phyloP scores from a whole-genome alignment of 35 echinoderm and acorn worm genomes.

The Hemicentrotus pulcherrimus region DNA sequence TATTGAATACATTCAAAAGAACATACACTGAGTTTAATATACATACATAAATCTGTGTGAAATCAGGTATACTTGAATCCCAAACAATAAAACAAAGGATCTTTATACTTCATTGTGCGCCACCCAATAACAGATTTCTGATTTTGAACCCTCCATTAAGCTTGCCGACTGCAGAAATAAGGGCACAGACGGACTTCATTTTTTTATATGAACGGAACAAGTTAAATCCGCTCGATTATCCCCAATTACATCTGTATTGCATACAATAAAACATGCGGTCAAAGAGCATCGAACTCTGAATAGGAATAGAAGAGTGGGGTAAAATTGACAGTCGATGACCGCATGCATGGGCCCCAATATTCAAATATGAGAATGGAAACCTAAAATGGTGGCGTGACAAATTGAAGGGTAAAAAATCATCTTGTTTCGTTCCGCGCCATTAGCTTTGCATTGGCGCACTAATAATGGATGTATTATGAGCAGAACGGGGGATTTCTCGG shows the following conservation, averaged over 20 bases:
- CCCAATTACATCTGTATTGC: slow-evolving; percentile 5
- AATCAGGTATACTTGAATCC: background rate
- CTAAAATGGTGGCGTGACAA: background rate
- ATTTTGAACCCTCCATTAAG: background rate
- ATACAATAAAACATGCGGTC: background rate
- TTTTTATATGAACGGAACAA: background rate
- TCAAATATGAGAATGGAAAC: background rate
- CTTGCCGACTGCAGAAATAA: background rate
- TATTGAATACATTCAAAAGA: too few species aligned
- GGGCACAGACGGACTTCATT: background rate
- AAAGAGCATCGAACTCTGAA: background rate
- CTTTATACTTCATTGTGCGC: background rate
- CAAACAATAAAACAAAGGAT: background rate
- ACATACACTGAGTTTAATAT: too few species aligned
- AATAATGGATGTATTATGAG: slow-evolving; percentile 5
- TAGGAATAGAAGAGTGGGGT: background rate
- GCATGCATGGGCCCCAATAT: background rate
- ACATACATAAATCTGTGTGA: background rate
- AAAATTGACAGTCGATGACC: background rate
- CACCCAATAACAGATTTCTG: background rate
- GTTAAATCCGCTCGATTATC: background rate
- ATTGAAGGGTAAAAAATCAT: background rate
- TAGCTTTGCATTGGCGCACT: slow-evolving; percentile 25
- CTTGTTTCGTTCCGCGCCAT: background rate
- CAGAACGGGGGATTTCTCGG: background rate